Evolutionary conservation across 2,113 vertebrate genomes (phyloP).

Genomic region (Scatophagus argus): DNA sequence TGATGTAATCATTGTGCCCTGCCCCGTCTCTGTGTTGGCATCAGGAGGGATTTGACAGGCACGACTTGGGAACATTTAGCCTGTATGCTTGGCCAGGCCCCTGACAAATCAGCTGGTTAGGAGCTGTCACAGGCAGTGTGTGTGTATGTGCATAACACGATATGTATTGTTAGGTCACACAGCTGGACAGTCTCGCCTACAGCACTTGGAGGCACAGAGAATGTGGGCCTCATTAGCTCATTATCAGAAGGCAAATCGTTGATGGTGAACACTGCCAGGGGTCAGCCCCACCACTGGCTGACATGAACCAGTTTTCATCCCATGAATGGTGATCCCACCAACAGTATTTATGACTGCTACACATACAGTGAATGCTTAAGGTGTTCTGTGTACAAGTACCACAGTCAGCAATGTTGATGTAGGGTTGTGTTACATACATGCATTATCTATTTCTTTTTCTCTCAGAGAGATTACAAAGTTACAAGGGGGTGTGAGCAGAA

Average conservation of each 20-base stretch:
- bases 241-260: constrained; percentile 25
- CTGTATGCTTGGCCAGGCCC: constrained; percentile 49
- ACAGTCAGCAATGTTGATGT: not conserved
- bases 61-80: constrained; percentile 61
- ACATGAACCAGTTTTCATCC: constrained; percentile 3
- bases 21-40: constrained; percentile 10
- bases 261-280: constrained; percentile 1
- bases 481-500: too few species aligned
- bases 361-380: not conserved
- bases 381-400: not conserved
- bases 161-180: constrained; percentile 35
- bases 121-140: constrained; percentile 59
- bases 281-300: constrained; percentile 29
- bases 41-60: constrained; percentile 60
- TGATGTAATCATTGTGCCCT: constrained; percentile 62
- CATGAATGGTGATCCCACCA: not conserved
- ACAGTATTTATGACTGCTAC: constrained; percentile 5
- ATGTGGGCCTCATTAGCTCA: constrained; percentile 54
- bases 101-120: constrained; percentile 80
- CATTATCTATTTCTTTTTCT: not conserved
- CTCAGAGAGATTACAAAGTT: too few species aligned
- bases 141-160: constrained; percentile 18
- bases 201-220: constrained; percentile 39
- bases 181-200: constrained; percentile 58
- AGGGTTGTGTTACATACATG: not conserved